Evolutionary conservation across 2,888 invertebrate species (phyloP).

Genomic region (Andrena praecox): DNA sequence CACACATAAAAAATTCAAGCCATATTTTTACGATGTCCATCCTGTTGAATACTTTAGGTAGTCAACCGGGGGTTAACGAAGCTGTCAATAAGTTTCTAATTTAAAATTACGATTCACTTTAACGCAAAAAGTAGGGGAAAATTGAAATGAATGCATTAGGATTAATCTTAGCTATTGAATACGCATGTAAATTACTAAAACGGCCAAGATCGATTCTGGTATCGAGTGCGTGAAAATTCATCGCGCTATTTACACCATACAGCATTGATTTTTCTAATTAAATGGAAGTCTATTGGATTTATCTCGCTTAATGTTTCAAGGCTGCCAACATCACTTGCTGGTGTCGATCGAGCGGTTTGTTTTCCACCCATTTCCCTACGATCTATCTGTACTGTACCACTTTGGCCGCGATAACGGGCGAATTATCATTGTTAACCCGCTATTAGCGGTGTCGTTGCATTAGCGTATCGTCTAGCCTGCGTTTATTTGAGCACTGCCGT

Average conservation of each 20-base stretch:
- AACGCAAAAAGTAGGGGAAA: too few species aligned
- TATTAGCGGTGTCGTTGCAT: conserved; percentile 55
- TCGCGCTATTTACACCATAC: background rate
- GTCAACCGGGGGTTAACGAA: too few species aligned
- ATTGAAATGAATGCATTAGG: too few species aligned
- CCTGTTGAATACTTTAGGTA: too few species aligned
- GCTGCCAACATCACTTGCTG: conserved; percentile 33
- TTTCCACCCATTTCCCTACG: conserved; percentile 54
- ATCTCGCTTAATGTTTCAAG: conserved; percentile 40
- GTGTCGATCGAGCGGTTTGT: conserved; percentile 41
- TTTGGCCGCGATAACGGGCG: conserved; percentile 61
- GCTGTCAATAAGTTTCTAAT: too few species aligned
- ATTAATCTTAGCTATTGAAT: too few species aligned
- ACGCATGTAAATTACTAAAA: too few species aligned
- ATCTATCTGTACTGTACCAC: conserved; percentile 61
- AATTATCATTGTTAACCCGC: conserved; percentile 67
- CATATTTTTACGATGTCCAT: too few species aligned
- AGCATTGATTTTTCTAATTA: background rate
- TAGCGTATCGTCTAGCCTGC: conserved; percentile 56
- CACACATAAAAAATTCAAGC: too few species aligned
- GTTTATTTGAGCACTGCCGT: conserved; percentile 55
- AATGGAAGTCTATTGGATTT: conserved; percentile 21
- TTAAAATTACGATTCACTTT: too few species aligned
- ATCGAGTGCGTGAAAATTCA: background rate
- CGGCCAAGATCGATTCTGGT: too few species aligned